Percentiles rank a stretch among this genome's conserved stretches.
phyloP scores from a whole-genome alignment of 2,113 vertebrate species.

The Patagioenas fasciata region DNA sequence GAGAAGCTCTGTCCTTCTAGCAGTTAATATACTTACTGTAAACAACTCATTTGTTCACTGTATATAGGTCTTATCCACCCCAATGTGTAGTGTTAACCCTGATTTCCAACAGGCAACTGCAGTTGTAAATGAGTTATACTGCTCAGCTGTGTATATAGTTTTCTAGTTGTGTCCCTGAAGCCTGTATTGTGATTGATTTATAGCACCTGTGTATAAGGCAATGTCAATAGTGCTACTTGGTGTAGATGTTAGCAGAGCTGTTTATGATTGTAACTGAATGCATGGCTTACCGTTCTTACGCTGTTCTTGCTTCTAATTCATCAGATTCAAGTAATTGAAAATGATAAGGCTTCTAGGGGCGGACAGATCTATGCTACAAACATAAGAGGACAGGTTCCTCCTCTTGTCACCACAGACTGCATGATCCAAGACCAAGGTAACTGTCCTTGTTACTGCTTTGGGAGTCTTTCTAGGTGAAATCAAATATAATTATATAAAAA shows the following conservation, averaged over 20 bases:
- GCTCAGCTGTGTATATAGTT: not conserved
- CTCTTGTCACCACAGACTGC: slow-evolving; percentile 91
- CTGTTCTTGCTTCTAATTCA: not conserved
- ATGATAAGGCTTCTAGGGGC: slow-evolving; percentile 80
- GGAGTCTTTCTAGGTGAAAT: not conserved
- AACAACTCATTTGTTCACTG: not conserved
- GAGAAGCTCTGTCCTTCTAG: not conserved
- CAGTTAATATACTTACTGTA: not conserved
- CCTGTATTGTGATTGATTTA: not conserved
- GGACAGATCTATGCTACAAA: slow-evolving; percentile 87
- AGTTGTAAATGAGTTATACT: not conserved
- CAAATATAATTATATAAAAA: too few relatives aligned
- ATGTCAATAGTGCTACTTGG: not conserved
- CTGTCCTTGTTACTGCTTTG: not conserved
- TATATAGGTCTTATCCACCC: not conserved
- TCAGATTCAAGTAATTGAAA: slow-evolving; percentile 93
- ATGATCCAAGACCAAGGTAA: slow-evolving; percentile 93
- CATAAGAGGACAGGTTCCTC: slow-evolving; percentile 90
- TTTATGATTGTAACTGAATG: not conserved
- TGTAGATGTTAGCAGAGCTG: not conserved
- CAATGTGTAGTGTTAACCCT: not conserved
- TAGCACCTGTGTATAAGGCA: not conserved
- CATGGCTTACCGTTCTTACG: not conserved
- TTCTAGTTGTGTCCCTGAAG: not conserved
- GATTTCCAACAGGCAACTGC: not conserved